Percentiles rank a stretch among this genome's conserved stretches.
phyloP scores from a whole-genome alignment of 1,140 invertebrate species.

The Copidosoma floridanum region DNA sequence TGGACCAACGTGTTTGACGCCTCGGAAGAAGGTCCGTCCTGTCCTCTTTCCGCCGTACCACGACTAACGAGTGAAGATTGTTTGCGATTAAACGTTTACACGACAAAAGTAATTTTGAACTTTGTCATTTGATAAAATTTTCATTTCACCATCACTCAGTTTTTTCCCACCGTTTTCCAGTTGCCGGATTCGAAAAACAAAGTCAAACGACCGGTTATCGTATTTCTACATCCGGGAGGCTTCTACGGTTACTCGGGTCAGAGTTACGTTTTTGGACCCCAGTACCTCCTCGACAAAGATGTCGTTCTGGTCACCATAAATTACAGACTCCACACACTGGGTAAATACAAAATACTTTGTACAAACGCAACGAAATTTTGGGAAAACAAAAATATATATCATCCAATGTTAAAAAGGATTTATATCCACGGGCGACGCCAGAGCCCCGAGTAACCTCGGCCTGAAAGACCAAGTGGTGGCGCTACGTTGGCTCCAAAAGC shows the following conservation, averaged over 20 bases:
- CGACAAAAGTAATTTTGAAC: conserved; percentile 9
- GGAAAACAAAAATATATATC: conserved; percentile 8
- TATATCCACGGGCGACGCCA: conserved; percentile 63
- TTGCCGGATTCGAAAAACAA: background rate
- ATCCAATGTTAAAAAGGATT: conserved; percentile 57
- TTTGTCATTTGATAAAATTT: background rate
- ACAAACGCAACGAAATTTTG: background rate
- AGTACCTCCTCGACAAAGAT: conserved; percentile 65
- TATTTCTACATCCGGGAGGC: conserved; percentile 58
- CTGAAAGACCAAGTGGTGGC: conserved; percentile 69
- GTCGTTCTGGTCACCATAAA: conserved; percentile 70
- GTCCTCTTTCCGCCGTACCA: conserved; percentile 5
- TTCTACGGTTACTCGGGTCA: conserved; percentile 56
- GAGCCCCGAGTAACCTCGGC: conserved; percentile 68
- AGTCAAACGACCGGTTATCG: conserved; percentile 43
- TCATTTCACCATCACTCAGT: too few species aligned
- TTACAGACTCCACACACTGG: conserved; percentile 38
- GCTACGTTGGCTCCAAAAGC: conserved; percentile 63
- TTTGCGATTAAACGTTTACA: conserved; percentile 15
- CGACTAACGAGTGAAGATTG: conserved; percentile 14
- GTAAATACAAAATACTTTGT: conserved; percentile 34
- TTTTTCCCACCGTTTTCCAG: background rate
- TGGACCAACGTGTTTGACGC: conserved; percentile 45
- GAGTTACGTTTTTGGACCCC: conserved; percentile 58
- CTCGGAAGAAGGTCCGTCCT: conserved; percentile 31